Conservation (phyloP, 2,113 vertebrate species). For the rat (Rattus norvegicus) region DNA sequence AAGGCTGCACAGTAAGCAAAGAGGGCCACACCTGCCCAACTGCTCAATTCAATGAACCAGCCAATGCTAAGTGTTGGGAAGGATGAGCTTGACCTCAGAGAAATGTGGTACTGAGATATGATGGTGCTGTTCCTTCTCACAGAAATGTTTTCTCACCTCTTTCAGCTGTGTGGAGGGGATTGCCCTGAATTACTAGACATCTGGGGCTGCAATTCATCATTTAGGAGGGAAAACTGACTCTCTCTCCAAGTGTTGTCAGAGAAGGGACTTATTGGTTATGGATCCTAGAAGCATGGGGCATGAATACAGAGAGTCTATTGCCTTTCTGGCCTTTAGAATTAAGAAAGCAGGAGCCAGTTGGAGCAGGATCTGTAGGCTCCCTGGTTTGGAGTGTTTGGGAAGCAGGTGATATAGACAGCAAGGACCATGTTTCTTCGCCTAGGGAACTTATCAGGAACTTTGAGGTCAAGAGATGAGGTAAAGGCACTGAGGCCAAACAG, state of each 20-base stretch:
- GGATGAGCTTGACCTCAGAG: background rate
- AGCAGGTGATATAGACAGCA: background rate
- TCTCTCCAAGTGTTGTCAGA: background rate
- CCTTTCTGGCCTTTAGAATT: background rate
- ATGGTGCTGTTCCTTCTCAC: accelerated
- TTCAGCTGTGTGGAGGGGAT: background rate
- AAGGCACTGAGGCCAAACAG: background rate
- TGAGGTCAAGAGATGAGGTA: background rate
- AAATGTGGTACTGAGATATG: background rate
- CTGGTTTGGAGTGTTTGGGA: background rate
- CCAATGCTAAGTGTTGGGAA: background rate
- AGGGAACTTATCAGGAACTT: background rate
- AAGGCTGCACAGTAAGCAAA: no score
- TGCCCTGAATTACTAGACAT: background rate
- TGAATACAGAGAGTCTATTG: background rate
- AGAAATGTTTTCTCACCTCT: background rate
- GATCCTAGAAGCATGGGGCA: background rate
- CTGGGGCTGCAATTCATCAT: background rate
- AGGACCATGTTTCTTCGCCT: no score
- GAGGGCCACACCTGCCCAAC: background rate
- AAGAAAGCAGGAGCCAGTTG: background rate
- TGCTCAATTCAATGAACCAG: background rate
- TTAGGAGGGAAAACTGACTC: background rate
- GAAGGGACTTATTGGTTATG: background rate
- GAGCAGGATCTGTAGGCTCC: background rate